Evolutionary conservation across 2,888 invertebrate species (phyloP).

Genomic region (Chrysopilus asiliformis): DNA sequence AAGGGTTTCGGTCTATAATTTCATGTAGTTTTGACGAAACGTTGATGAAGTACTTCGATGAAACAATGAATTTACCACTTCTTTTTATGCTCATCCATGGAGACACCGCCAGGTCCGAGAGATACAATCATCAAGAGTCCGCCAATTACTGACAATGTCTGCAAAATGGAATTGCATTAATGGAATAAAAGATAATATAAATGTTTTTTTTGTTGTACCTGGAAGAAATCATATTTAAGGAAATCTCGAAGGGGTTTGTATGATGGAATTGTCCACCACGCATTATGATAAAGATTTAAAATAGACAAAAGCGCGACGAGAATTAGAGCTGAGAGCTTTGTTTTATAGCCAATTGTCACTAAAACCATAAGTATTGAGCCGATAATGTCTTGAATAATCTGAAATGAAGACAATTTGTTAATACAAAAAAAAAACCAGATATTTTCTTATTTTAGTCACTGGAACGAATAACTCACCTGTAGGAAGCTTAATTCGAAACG

Average conservation of each 20-base stretch:
- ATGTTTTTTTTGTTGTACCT: conserved; percentile 44
- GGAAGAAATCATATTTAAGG: conserved; percentile 99
- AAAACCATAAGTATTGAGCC: conserved; percentile 90
- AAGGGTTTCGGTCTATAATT: too few relatives aligned
- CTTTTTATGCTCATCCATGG: conserved; percentile 99
- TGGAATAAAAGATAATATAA: background rate
- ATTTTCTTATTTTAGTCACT: too few relatives aligned
- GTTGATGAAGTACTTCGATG: too few relatives aligned
- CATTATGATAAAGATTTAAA: conserved; percentile 94
- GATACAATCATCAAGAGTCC: conserved; percentile 97
- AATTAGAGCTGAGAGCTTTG: conserved; percentile 91
- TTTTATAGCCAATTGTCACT: conserved; percentile 96
- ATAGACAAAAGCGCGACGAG: conserved; percentile 77
- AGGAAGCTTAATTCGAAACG: conserved; percentile 84
- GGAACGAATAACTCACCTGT: conserved; percentile 58
- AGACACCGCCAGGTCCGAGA: conserved; percentile 95
- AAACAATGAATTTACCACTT: conserved; percentile 51
- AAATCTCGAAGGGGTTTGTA: conserved; percentile 96
- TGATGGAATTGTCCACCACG: conserved; percentile 94
- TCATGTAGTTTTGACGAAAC: too few relatives aligned
- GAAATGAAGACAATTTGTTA: conserved; percentile 23
- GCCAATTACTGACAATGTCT: conserved; percentile 97
- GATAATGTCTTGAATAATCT: conserved; percentile 84
- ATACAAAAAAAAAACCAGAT: conserved; percentile 1
- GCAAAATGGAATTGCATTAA: conserved; percentile 36